These are phyloP conservation scores for Campylomormyrus tamandua DNA, from an alignment of 2,113 vertebrate genomes.

Conservation along the genomic window DNA sequence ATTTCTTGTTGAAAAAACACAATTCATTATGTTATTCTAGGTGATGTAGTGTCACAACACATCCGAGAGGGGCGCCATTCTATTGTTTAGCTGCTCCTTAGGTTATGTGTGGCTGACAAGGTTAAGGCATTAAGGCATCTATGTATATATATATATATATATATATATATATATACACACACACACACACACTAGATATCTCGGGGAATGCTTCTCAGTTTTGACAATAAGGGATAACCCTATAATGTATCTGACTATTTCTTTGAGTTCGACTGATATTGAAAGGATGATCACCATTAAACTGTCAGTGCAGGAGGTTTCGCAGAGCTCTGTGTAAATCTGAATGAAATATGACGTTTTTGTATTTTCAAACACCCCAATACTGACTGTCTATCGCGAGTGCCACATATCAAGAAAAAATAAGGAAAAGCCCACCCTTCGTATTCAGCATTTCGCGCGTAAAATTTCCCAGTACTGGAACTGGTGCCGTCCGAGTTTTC, in stretches of 20 bases:
- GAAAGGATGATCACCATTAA: neutral
- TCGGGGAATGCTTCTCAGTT: neutral
- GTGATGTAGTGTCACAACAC: neutral
- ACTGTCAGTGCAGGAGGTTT: neutral
- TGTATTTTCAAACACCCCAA: neutral
- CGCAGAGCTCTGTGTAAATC: neutral
- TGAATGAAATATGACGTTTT: neutral
- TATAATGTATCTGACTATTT: neutral
- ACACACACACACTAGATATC: neutral
- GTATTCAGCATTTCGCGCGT: slow-evolving; percentile 43
- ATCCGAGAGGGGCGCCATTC: neutral
- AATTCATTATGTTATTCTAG: neutral
- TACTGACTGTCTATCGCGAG: neutral
- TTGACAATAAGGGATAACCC: neutral
- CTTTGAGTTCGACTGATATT: neutral
- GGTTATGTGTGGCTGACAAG: neutral
- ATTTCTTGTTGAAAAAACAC: neutral
- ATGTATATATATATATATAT: no score
- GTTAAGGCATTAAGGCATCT: neutral
- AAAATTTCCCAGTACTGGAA: slow-evolving; percentile 39
- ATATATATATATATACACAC: no score
- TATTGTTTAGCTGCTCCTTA: neutral
- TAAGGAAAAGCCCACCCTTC: slow-evolving; percentile 12
- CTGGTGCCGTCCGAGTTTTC: slow-evolving; percentile 23
- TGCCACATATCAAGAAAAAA: neutral